Conservation (phyloP, 2,888 invertebrate genomes). For the Stratiomys singularior region DNA sequence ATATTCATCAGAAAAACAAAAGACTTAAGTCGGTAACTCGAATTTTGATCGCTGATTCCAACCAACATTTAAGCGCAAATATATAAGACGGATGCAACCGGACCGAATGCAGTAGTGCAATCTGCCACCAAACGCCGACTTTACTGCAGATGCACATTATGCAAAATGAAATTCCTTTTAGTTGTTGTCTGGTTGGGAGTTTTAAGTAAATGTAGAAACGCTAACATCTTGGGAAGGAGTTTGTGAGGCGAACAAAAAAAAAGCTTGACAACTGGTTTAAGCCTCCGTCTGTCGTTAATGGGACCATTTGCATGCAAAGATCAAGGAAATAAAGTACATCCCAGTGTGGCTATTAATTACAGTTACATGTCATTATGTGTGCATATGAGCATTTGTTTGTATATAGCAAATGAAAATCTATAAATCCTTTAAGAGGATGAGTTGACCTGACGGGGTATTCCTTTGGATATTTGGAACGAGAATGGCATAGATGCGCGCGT, state of each 20-base stretch:
- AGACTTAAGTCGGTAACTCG: neutral
- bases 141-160: constrained; percentile 56
- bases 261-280: constrained; percentile 47
- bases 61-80: constrained; percentile 1
- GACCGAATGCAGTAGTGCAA: constrained; percentile 17
- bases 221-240: neutral
- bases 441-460: no score
- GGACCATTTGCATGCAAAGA: constrained; percentile 55
- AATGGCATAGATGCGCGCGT: no score
- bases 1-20: no score
- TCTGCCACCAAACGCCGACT: constrained; percentile 39
- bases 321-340: constrained; percentile 54
- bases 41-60: neutral
- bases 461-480: no score
- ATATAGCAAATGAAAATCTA: no score
- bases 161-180: constrained; percentile 55
- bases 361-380: constrained; percentile 56
- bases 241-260: neutral
- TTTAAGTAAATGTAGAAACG: constrained; percentile 1
- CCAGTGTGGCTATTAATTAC: constrained; percentile 55
- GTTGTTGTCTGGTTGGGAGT: neutral
- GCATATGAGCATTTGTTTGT: no score
- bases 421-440: no score
- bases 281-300: constrained; percentile 54
- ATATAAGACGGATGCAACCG: constrained; percentile 30